Conservation (phyloP, 1,140 invertebrate genomes). For the Stegodyphus dumicola region DNA sequence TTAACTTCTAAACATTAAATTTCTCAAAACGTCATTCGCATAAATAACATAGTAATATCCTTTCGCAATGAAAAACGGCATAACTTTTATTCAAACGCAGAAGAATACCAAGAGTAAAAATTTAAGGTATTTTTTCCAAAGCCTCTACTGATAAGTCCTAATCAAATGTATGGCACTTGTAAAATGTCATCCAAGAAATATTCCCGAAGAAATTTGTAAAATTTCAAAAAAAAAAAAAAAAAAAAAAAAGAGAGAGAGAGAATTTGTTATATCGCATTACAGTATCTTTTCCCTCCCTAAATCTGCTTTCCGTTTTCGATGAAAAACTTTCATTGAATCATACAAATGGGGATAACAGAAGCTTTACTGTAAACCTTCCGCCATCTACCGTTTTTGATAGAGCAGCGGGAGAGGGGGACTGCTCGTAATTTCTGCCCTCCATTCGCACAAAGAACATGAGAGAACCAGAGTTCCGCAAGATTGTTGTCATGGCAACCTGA, state of each 20-base stretch:
- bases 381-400: conserved; percentile 15
- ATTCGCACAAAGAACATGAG: not conserved
- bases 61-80: no score
- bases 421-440: conserved; percentile 39
- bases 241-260: not conserved
- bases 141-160: no score
- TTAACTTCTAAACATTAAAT: no score
- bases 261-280: not conserved
- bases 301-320: not conserved
- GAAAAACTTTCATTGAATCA: conserved; percentile 42
- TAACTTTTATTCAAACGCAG: no score
- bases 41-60: no score
- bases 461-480: conserved; percentile 8
- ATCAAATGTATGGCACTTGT: no score
- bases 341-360: conserved; percentile 49
- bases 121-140: no score
- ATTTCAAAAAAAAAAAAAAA: not conserved
- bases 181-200: no score
- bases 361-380: conserved; percentile 37
- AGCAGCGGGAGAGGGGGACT: not conserved
- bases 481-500: conserved; percentile 36
- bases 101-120: no score
- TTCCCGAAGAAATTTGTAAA: no score
- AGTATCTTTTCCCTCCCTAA: not conserved
- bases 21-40: no score